These are phyloP conservation scores for Acrossocheilus wenchowensis DNA, from an alignment of 2,797 vertebrate genomes.

Conservation along the genomic window DNA sequence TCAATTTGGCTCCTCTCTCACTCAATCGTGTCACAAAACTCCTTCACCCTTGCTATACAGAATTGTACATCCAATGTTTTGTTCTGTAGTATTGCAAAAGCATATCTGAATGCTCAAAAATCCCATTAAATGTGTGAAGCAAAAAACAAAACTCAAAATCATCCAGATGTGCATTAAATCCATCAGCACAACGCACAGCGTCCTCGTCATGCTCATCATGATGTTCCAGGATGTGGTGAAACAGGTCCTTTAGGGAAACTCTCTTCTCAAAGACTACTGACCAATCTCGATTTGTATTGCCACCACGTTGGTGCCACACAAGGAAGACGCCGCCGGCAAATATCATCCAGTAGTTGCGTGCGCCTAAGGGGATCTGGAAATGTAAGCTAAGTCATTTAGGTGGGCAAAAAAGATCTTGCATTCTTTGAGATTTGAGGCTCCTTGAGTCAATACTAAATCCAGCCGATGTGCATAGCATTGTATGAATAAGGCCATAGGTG, in stretches of 20 bases:
- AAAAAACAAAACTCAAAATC: neutral
- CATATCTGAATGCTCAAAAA: slow-evolving; percentile 1
- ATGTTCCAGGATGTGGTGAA: slow-evolving; percentile 48
- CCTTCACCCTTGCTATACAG: neutral
- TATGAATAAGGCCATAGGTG: slow-evolving; percentile 48
- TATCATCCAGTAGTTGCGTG: slow-evolving; percentile 41
- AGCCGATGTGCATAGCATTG: too few species aligned
- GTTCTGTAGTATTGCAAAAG: neutral
- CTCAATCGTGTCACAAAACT: too few species aligned
- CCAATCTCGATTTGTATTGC: slow-evolving; percentile 17
- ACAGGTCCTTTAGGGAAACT: slow-evolving; percentile 33
- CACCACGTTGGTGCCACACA: slow-evolving; percentile 24
- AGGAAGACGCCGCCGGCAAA: slow-evolving; percentile 26
- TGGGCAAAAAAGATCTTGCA: slow-evolving; percentile 49
- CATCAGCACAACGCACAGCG: too few species aligned
- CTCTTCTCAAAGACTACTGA: slow-evolving; percentile 8
- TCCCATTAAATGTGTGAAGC: neutral
- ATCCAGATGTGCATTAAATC: neutral
- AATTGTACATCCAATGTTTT: neutral
- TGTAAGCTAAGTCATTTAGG: slow-evolving; percentile 26
- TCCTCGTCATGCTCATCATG: slow-evolving; percentile 50
- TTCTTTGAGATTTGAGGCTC: slow-evolving; percentile 6
- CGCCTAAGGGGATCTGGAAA: slow-evolving; percentile 38
- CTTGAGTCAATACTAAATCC: slow-evolving; percentile 32
- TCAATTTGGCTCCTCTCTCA: neutral